These are phyloP conservation scores for Mycalesis mineus DNA, from an alignment of 2,888 invertebrate species.

Conservation along the genomic window DNA sequence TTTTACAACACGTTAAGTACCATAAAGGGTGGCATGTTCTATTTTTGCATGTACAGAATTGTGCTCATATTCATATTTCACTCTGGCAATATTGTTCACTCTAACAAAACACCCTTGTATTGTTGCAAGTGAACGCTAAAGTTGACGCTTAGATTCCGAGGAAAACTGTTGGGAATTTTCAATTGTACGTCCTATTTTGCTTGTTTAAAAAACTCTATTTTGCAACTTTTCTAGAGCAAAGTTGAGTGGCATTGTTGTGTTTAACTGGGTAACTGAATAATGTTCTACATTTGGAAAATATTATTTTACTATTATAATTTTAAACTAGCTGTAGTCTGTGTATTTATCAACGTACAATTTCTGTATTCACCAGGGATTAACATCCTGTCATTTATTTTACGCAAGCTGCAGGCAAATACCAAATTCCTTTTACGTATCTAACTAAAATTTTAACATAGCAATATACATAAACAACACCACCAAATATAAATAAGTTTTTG, in stretches of 20 bases:
- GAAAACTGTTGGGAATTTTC: slow-evolving; percentile 26
- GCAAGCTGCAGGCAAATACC: too few relatives aligned
- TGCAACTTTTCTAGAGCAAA: slow-evolving; percentile 12
- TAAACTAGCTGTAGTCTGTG: too few relatives aligned
- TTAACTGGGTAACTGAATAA: slow-evolving; percentile 23
- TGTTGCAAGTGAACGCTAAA: slow-evolving; percentile 26
- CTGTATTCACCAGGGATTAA: too few relatives aligned
- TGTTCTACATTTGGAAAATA: background rate
- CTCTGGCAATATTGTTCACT: slow-evolving; percentile 29
- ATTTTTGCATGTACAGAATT: slow-evolving; percentile 29
- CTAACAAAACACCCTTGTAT: slow-evolving; percentile 30
- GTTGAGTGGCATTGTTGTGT: slow-evolving; percentile 27
- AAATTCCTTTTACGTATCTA: too few relatives aligned
- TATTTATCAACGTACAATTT: too few relatives aligned
- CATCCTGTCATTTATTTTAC: too few relatives aligned
- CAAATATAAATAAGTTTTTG: too few relatives aligned
- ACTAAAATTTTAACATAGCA: too few relatives aligned
- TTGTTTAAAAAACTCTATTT: slow-evolving; percentile 23
- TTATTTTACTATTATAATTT: too few relatives aligned
- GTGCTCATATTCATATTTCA: slow-evolving; percentile 33
- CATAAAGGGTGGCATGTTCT: slow-evolving; percentile 26
- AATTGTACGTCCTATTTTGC: slow-evolving; percentile 25
- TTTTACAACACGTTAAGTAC: slow-evolving; percentile 33
- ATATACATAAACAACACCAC: too few relatives aligned
- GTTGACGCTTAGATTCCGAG: slow-evolving; percentile 28